Evolutionary conservation across 2,888 invertebrate genomes (phyloP), one percentile per base, ranked within the genome.

Genomic region (Loripinus fragilis): DNA sequence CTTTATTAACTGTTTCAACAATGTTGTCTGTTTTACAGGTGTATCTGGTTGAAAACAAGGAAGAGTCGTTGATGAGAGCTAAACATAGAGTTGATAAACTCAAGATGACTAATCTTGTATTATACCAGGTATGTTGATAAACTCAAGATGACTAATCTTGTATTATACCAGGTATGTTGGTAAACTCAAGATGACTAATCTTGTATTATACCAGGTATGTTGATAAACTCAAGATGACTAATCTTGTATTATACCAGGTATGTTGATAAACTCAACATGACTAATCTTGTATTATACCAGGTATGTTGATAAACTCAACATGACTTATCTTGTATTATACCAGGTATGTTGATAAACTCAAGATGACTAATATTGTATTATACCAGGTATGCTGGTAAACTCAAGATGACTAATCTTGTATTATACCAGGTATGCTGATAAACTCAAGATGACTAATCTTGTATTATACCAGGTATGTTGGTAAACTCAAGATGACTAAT

Each of bases 31-130:
- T 45, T 25, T 78, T 81, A 25, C 95, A 95, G 78, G 94, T 98
- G 0, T 95, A 98, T 88, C 94, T 99, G 76, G 94, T 98, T 71
- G 98, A 99, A 93, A 98, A 98, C 91, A 98, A 98, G 93, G 97
- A 98, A 90, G 96, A 96, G 86, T 98, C 98, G 0, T 92, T 98
- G 73, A 93, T 95, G 2, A 95, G 97, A 91, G 98, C 98, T 0
- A 95, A 95, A 86, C 94, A 95, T 70, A 95, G 97, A 74, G 96
- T 97, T 0, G 92, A 95, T 25, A 94, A 95, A 75, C 94, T 98
- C 86, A 94, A 95, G 0, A 92, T 98, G 42, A 94, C 92, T 7
- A 98, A 98, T 94, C 95, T 98, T 0, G 95, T 94, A 30, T 95
- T 97, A 89, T 94, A 96, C 90, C 93, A 93, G 91, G 94, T 93